These are phyloP conservation scores for Dryococelus australis DNA, from an alignment of 2,888 invertebrate genomes.

Conservation along the genomic window DNA sequence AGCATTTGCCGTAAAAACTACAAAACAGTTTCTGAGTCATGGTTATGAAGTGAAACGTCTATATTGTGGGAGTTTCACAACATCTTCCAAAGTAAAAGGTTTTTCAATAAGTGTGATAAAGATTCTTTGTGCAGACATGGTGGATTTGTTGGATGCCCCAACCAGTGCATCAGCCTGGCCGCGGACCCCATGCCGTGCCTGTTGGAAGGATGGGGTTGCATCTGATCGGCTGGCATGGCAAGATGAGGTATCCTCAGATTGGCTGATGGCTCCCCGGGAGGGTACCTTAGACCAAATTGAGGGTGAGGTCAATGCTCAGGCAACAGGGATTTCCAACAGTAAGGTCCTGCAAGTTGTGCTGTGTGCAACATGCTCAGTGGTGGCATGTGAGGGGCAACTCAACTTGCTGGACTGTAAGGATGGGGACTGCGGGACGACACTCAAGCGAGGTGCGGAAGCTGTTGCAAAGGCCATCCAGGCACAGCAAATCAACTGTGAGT, in stretches of 20 bases:
- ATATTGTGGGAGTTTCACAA: conserved; percentile 62
- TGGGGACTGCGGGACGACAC: conserved; percentile 77
- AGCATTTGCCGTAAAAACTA: conserved; percentile 59
- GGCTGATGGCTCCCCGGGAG: background rate
- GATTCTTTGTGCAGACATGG: conserved; percentile 59
- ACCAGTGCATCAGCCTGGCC: conserved; percentile 69
- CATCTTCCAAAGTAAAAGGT: conserved; percentile 81
- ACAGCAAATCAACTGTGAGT: conserved; percentile 1
- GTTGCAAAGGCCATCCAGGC: conserved; percentile 33
- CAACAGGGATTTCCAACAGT: conserved; percentile 20
- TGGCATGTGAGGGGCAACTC: conserved; percentile 34
- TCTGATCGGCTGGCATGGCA: conserved; percentile 24
- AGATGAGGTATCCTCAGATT: conserved; percentile 5
- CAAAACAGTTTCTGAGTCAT: conserved; percentile 54
- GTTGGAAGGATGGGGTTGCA: background rate
- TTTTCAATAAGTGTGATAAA: conserved; percentile 76
- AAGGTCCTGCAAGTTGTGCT: conserved; percentile 31
- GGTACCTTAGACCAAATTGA: background rate
- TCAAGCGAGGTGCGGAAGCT: conserved; percentile 69
- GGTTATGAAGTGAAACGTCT: conserved; percentile 30
- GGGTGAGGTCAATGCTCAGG: background rate
- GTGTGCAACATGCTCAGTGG: conserved; percentile 55
- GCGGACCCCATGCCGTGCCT: conserved; percentile 55
- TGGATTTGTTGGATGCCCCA: conserved; percentile 66
- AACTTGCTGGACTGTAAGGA: conserved; percentile 70